phyloP scores from a whole-genome alignment of 2,113 vertebrate species.

The Podarcis cretensis region DNA sequence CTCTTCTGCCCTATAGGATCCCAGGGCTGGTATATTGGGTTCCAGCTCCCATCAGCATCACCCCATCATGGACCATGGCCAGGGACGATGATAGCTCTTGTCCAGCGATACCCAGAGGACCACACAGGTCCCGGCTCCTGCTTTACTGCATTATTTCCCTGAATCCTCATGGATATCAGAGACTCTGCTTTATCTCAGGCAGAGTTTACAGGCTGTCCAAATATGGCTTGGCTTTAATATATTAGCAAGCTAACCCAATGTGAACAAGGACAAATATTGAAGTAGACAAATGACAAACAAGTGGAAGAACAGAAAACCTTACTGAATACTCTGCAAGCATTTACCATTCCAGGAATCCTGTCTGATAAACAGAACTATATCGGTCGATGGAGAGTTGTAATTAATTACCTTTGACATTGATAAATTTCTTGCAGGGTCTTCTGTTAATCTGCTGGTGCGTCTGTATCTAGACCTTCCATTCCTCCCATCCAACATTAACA shows the following conservation, averaged over 20 bases:
- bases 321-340: constrained; percentile 58
- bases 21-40: too few species aligned
- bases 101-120: too few species aligned
- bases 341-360: constrained; percentile 63
- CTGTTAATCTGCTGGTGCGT: constrained; percentile 67
- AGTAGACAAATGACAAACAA: constrained; percentile 27
- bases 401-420: constrained; percentile 79
- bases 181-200: neutral
- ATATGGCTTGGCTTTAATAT: neutral
- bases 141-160: neutral
- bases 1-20: too few species aligned
- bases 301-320: constrained; percentile 59
- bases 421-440: constrained; percentile 72
- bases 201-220: neutral
- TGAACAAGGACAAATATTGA: neutral
- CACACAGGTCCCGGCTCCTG: neutral
- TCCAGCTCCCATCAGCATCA: too few species aligned
- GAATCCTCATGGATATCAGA: neutral
- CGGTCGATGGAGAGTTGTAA: constrained; percentile 68
- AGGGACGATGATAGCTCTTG: too few species aligned
- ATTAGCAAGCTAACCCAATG: neutral
- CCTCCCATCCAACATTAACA: constrained; percentile 42
- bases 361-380: constrained; percentile 69
- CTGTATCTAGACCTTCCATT: constrained; percentile 47
- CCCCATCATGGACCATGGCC: too few species aligned